Percentiles rank a stretch among this genome's conserved stretches.
These are phyloP conservation scores for Macaria notata DNA, from an alignment of 2,888 invertebrate genomes.

Conservation along the genomic window DNA sequence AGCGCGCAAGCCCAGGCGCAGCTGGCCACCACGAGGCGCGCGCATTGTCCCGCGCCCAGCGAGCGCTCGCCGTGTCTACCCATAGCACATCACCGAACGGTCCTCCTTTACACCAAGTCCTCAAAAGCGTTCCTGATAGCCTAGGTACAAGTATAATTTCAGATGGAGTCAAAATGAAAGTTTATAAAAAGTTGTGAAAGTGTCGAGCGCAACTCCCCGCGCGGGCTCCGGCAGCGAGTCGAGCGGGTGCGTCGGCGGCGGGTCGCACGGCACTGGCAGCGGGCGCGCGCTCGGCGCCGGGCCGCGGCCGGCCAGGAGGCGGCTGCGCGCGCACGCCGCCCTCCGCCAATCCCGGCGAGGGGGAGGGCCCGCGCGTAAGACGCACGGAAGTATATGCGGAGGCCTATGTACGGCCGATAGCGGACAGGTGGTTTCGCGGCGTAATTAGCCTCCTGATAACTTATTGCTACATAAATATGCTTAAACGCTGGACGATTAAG, in stretches of 20 bases:
- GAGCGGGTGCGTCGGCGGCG: conserved; percentile 18
- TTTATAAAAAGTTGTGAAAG: conserved; percentile 19
- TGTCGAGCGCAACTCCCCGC: no score
- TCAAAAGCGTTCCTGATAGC: neutral
- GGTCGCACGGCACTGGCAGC: conserved; percentile 47
- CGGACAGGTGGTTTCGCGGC: conserved; percentile 81
- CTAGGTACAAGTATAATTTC: conserved; percentile 9
- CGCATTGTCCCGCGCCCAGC: conserved; percentile 43
- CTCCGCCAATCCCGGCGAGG: conserved; percentile 66
- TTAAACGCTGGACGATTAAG: conserved; percentile 73
- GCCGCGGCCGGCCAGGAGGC: conserved; percentile 72
- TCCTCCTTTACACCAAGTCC: conserved; percentile 34
- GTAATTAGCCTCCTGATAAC: conserved; percentile 80
- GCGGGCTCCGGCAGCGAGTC: conserved; percentile 12
- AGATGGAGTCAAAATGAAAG: neutral
- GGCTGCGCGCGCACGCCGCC: conserved; percentile 72
- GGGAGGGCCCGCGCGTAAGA: conserved; percentile 79
- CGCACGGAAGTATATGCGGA: conserved; percentile 81
- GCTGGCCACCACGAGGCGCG: conserved; percentile 47
- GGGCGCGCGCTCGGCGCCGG: conserved; percentile 69
- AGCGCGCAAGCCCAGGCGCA: conserved; percentile 78
- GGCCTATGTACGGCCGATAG: conserved; percentile 81
- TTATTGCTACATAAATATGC: conserved; percentile 78
- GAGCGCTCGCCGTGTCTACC: conserved; percentile 53
- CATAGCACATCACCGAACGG: conserved; percentile 76